phyloP scores from a whole-genome alignment of 1,140 invertebrate genomes.

The Drosophila punjabiensis region DNA sequence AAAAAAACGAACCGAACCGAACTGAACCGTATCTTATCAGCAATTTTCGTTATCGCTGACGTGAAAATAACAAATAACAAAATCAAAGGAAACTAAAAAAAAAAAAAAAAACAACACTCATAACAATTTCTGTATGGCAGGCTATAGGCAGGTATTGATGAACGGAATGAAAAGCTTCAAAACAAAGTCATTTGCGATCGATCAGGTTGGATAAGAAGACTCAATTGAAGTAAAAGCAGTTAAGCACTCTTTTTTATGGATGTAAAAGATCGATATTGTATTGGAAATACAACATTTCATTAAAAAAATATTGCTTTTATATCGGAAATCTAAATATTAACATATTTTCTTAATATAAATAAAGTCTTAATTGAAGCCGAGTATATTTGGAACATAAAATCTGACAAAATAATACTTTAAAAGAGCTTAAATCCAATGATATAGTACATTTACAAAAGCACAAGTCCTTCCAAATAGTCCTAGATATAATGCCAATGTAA shows the following conservation, averaged over 20 bases:
- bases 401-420: too few relatives aligned
- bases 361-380: too few relatives aligned
- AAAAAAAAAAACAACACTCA: constrained; percentile 33
- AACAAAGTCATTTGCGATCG: constrained; percentile 28
- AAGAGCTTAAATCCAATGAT: too few relatives aligned
- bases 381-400: too few relatives aligned
- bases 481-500: too few relatives aligned
- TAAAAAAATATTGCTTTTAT: background rate
- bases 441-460: too few relatives aligned
- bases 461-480: too few relatives aligned
- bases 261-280: background rate
- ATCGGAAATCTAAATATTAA: background rate
- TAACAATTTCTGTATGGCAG: constrained; percentile 15
- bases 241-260: background rate
- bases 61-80: constrained; percentile 57
- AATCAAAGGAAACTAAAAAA: constrained; percentile 40
- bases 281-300: background rate
- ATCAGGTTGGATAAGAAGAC: background rate
- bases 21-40: constrained; percentile 72
- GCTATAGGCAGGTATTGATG: constrained; percentile 49
- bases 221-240: background rate
- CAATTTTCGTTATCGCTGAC: constrained; percentile 72
- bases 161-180: constrained; percentile 27
- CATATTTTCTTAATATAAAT: background rate
- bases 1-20: constrained; percentile 42